Conservation (phyloP, 2,888 invertebrate genomes). For the Polydrusus tereticollis region DNA sequence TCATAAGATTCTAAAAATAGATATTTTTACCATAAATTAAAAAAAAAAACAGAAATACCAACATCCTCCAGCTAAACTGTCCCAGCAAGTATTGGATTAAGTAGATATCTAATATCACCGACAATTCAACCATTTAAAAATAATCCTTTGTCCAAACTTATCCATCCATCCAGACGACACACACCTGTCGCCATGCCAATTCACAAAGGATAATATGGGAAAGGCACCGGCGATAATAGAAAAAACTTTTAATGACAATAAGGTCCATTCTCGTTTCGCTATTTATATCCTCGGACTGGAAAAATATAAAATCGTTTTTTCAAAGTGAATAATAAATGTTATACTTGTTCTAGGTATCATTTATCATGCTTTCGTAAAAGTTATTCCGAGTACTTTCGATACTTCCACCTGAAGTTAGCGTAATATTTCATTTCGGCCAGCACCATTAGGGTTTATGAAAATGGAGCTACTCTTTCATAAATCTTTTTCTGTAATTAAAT, state of each 20-base stretch:
- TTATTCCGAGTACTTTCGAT: slow-evolving; percentile 16
- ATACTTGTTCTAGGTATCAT: slow-evolving; percentile 2
- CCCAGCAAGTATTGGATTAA: no score
- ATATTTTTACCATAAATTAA: no score
- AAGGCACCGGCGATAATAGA: not conserved
- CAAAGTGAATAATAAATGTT: not conserved
- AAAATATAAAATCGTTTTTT: not conserved
- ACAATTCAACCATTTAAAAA: no score
- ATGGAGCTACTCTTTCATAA: not conserved
- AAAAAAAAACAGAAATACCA: no score
- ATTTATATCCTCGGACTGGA: not conserved
- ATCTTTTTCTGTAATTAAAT: slow-evolving; percentile 2
- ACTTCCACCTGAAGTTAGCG: slow-evolving; percentile 6
- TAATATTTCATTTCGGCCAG: slow-evolving; percentile 11
- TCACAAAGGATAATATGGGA: not conserved
- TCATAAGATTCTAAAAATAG: no score
- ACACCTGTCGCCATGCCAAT: not conserved
- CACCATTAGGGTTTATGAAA: slow-evolving; percentile 1
- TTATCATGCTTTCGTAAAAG: slow-evolving; percentile 10
- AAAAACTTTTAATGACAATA: not conserved
- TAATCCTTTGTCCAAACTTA: no score
- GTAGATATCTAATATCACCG: no score
- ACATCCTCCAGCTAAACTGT: no score
- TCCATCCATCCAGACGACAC: no score
- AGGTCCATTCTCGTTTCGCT: not conserved